A percentile compares a stretch with the other conserved stretches of the same genome.
These are phyloP conservation scores for Nansenia antarctica DNA, from an alignment of 2,113 vertebrate genomes.

Conservation along the genomic window DNA sequence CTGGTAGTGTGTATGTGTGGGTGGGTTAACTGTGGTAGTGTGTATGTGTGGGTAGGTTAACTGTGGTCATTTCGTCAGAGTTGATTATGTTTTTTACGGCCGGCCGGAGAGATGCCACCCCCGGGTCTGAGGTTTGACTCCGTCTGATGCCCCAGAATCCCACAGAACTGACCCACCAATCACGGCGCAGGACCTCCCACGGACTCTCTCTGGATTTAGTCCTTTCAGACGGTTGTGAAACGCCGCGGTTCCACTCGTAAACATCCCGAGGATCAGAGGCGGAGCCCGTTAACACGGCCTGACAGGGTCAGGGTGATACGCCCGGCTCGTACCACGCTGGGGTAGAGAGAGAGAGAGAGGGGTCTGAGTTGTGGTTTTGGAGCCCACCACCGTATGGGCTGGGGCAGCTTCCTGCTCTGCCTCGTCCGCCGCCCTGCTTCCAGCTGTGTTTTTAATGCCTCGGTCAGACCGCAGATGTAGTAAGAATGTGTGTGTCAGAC, in stretches of 20 bases:
- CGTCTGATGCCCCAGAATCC: conserved; percentile 48
- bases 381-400: conserved; percentile 19
- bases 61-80: conserved; percentile 42
- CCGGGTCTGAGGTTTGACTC: conserved; percentile 48
- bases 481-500: neutral
- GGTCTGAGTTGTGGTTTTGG: conserved; percentile 21
- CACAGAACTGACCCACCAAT: conserved; percentile 21
- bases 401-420: neutral
- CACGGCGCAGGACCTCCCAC: conserved; percentile 42
- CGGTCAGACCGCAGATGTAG: neutral
- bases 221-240: conserved; percentile 35
- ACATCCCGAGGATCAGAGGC: conserved; percentile 51
- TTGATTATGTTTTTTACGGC: conserved; percentile 50
- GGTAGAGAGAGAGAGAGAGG: conserved; percentile 10
- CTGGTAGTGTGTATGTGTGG: conserved; percentile 17
- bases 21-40: conserved; percentile 37
- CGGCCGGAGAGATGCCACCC: conserved; percentile 48
- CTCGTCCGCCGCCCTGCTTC: conserved; percentile 13
- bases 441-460: neutral
- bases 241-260: conserved; percentile 53
- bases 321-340: conserved; percentile 1
- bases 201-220: conserved; percentile 32
- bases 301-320: conserved; percentile 20
- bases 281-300: conserved; percentile 53
- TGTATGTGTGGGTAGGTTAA: conserved; percentile 25